Evolutionary conservation across 1,140 invertebrate genomes (phyloP), one percentile per base, ranked within the genome.

Genomic region (Tribolium castaneum): DNA sequence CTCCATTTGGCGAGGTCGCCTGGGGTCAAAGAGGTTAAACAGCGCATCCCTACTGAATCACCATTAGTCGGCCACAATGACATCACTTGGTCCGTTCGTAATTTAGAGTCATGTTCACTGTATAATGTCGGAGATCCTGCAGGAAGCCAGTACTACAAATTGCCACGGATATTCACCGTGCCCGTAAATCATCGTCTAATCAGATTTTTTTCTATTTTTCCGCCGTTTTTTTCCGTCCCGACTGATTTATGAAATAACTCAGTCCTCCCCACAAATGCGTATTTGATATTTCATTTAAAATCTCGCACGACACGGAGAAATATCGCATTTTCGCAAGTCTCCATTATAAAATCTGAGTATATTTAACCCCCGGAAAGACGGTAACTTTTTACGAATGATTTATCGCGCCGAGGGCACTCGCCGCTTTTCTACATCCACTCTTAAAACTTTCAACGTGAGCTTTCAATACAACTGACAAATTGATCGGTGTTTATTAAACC

Each of bases 31-130:
- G 71, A 73, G 71, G 71, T 73, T 73, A 51, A 73, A 73, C 71
- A 73, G 54, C 71, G 51, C 71, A 52, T 73, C 71, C 71, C 71
- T 56, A 73, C 50, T 54, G 71, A 73, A 73, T 73, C 71, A 73
- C 52, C 52, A 73, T 73, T 73, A 52, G 30, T 73, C 59, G 59
- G 45, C 71, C 50, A 56, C 71, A 73, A 73, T 73, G 71, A 73
- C 71, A 73, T 73, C 71, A 73, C 71, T 73, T 34, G 50, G 49
- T 35, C 51, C 52, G 71, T 73, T 54, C 30, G 50, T 56, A 73
- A 73, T 73, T 66, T 66, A 66, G 30, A 66, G 59, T 66, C 59
- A 35, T 66, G 59, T 66, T 66, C 59, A 34, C 10, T 14, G 59
- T 66, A 66, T 66, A 66, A 66, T 66, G 59, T 66, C 25, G 59